These are phyloP conservation scores for Oxyruncus cristatus DNA, from an alignment of 2,113 vertebrate genomes.

Conservation along the genomic window DNA sequence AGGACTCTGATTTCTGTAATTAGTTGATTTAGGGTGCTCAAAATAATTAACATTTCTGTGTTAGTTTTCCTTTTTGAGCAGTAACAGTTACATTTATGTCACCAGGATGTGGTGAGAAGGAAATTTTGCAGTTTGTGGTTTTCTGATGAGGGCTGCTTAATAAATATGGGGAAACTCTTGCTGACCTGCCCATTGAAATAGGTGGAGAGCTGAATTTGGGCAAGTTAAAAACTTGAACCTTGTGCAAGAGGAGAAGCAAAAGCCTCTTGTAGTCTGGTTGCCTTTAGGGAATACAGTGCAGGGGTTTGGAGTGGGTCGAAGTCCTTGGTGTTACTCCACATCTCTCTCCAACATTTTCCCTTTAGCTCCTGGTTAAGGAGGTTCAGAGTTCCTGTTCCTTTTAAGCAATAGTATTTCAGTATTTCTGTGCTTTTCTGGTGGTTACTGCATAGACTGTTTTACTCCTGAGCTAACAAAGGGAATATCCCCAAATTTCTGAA, in stretches of 20 bases:
- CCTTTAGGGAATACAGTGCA: background rate
- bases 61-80: background rate
- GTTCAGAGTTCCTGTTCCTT: background rate
- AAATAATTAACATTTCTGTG: background rate
- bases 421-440: background rate
- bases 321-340: background rate
- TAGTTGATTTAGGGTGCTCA: background rate
- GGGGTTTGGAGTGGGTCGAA: background rate
- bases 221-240: background rate
- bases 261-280: background rate
- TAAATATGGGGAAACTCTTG: background rate
- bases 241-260: background rate
- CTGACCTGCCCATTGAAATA: background rate
- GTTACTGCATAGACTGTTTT: background rate
- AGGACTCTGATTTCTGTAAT: background rate
- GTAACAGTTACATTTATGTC: background rate
- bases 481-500: background rate
- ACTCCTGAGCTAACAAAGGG: background rate
- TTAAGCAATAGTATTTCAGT: background rate
- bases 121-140: background rate
- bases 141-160: background rate
- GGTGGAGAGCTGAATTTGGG: background rate
- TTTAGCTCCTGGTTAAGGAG: background rate
- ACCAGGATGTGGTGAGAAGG: background rate
- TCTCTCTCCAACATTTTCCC: background rate